Evolutionary conservation across 1,140 invertebrate species (phyloP).

Genomic region (Brachionus sp.): DNA sequence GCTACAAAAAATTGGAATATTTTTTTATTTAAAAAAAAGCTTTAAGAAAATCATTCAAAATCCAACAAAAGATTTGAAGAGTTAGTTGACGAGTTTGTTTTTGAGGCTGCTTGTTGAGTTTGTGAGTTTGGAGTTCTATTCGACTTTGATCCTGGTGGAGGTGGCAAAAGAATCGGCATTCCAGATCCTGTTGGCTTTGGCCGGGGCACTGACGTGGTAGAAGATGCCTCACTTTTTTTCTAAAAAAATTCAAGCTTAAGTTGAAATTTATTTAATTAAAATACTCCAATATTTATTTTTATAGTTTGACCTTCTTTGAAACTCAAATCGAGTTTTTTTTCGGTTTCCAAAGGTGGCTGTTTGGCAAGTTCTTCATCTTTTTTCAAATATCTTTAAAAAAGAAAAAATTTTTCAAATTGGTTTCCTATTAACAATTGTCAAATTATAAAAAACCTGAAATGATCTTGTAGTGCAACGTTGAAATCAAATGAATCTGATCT

Average conservation of each 20-base stretch:
- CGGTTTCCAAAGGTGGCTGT: conserved; percentile 58
- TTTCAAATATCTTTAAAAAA: conserved; percentile 69
- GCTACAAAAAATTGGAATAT: not conserved
- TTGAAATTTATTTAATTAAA: conserved; percentile 49
- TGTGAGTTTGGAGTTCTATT: not conserved
- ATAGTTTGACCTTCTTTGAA: conserved; percentile 98
- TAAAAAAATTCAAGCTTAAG: conserved; percentile 53
- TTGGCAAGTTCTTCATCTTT: conserved; percentile 76
- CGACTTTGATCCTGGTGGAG: conserved; percentile 68
- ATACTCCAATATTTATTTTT: conserved; percentile 92
- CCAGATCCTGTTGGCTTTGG: conserved; percentile 63
- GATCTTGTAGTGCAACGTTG: conserved; percentile 95
- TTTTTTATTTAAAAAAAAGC: not conserved
- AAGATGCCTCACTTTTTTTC: conserved; percentile 73
- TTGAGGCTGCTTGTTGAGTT: not conserved
- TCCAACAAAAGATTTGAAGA: conserved; percentile 2
- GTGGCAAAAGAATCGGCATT: conserved; percentile 68
- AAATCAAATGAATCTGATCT: conserved; percentile 97
- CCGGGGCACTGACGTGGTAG: conserved; percentile 51
- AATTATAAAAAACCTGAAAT: conserved; percentile 71
- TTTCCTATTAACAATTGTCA: not conserved
- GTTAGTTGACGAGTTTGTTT: not conserved
- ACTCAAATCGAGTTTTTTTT: conserved; percentile 75
- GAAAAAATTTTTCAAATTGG: not conserved
- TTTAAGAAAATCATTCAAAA: not conserved